These are phyloP conservation scores for Oostethus manadensis DNA, from an alignment of 2,113 vertebrate genomes.

Conservation along the genomic window DNA sequence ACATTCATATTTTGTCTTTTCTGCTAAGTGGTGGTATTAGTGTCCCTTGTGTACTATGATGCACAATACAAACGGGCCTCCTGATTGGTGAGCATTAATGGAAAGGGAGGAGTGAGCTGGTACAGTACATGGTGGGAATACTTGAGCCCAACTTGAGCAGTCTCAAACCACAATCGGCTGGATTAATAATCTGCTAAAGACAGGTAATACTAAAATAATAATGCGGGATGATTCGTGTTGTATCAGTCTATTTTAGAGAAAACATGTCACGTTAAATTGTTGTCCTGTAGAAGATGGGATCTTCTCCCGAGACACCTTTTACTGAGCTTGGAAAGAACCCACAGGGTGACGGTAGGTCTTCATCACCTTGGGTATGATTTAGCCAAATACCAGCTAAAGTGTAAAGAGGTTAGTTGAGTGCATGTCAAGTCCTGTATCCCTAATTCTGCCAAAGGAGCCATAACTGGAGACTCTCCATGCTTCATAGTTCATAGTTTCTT, in stretches of 20 bases:
- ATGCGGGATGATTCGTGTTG: background rate
- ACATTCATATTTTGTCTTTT: background rate
- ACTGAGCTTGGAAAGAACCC: background rate
- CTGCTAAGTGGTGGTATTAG: slow-evolving; percentile 10
- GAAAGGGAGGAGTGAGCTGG: slow-evolving; percentile 20
- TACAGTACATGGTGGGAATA: slow-evolving; percentile 10
- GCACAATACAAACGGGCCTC: slow-evolving; percentile 6
- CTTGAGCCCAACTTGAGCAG: slow-evolving; percentile 9
- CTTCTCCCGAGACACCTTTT: slow-evolving; percentile 15
- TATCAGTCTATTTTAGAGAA: background rate
- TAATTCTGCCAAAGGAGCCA: too few species aligned
- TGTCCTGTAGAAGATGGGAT: slow-evolving; percentile 33
- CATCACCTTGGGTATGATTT: background rate
- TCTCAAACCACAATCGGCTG: slow-evolving; percentile 18
- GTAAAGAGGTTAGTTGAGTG: background rate
- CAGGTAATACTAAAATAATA: slow-evolving; percentile 24
- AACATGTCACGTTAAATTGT: background rate
- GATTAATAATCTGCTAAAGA: slow-evolving; percentile 20
- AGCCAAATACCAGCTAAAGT: background rate
- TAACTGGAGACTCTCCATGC: too few species aligned
- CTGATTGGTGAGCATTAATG: slow-evolving; percentile 31
- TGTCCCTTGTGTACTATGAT: slow-evolving; percentile 12
- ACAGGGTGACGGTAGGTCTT: slow-evolving; percentile 24
- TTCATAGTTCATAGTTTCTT: too few species aligned
- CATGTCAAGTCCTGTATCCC: too few species aligned